Conservation (phyloP, 2,888 invertebrate genomes). For the Mythimna impura region DNA sequence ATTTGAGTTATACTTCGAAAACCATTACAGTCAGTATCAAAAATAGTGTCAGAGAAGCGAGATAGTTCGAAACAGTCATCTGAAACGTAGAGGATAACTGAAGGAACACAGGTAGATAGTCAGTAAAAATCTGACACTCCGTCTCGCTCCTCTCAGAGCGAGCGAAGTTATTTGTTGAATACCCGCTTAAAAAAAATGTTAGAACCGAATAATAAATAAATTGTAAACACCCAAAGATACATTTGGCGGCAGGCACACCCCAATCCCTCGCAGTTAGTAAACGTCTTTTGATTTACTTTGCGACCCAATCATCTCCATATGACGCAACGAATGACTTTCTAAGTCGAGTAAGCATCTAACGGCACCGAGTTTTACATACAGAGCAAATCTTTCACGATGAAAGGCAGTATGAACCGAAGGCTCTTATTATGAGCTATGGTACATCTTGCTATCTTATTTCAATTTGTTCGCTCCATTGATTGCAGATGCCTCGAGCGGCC, state of each 20-base stretch:
- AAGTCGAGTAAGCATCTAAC: constrained; percentile 61
- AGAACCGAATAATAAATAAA: constrained; percentile 22
- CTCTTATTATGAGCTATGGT: constrained; percentile 83
- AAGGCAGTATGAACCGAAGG: constrained; percentile 65
- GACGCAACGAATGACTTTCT: constrained; percentile 63
- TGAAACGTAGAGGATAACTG: no score
- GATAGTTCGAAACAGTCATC: no score
- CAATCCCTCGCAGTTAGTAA: constrained; percentile 54
- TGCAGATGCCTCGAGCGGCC: constrained; percentile 87
- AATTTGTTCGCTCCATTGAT: constrained; percentile 90
- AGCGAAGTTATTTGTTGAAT: no score
- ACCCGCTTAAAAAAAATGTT: no score
- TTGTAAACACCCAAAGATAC: constrained; percentile 29
- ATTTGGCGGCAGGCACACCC: constrained; percentile 29
- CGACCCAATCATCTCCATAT: constrained; percentile 68
- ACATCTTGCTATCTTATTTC: constrained; percentile 88
- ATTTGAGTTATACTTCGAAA: constrained; percentile 7
- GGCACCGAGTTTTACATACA: constrained; percentile 74
- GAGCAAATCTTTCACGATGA: constrained; percentile 69
- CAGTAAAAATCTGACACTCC: no score
- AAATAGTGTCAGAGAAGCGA: no score
- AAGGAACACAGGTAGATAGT: no score
- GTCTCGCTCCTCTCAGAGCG: no score
- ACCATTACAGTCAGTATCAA: background rate
- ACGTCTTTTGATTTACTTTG: constrained; percentile 70